A percentile compares a stretch with the other conserved stretches of the same genome.
These are phyloP conservation scores for Nephrotoma flavescens DNA, from an alignment of 2,888 invertebrate species.

Conservation along the genomic window DNA sequence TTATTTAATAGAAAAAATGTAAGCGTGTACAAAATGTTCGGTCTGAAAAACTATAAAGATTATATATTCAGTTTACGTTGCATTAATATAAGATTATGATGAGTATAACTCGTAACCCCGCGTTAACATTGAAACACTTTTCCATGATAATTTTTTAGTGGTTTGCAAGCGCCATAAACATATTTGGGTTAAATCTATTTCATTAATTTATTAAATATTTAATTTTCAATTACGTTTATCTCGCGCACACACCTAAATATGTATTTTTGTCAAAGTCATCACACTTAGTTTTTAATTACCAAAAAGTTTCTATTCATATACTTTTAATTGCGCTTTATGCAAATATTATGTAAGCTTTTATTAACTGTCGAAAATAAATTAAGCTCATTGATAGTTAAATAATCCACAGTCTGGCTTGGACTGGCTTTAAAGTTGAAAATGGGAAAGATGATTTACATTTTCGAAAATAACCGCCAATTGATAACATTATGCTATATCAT, in stretches of 20 bases:
- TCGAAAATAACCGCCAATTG: too few species aligned
- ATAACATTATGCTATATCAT: too few species aligned
- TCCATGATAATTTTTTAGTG: neutral
- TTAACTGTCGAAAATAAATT: too few species aligned
- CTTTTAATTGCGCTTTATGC: neutral
- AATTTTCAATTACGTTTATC: neutral
- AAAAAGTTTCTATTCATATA: neutral
- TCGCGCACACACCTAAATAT: neutral
- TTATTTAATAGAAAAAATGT: neutral
- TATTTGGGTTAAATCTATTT: neutral
- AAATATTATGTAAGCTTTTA: neutral
- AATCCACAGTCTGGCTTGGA: too few species aligned
- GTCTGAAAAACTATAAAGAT: neutral
- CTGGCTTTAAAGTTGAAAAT: too few species aligned
- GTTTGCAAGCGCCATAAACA: neutral
- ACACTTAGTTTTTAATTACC: neutral
- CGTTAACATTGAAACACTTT: neutral
- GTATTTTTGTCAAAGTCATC: neutral
- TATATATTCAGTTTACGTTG: neutral
- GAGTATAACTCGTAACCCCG: neutral
- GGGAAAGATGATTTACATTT: too few species aligned
- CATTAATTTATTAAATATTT: neutral
- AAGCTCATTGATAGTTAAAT: too few species aligned
- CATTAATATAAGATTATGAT: neutral
- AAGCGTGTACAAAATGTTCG: neutral